Conservation (phyloP, 2,888 invertebrate genomes). For the Oscheius onirici region DNA sequence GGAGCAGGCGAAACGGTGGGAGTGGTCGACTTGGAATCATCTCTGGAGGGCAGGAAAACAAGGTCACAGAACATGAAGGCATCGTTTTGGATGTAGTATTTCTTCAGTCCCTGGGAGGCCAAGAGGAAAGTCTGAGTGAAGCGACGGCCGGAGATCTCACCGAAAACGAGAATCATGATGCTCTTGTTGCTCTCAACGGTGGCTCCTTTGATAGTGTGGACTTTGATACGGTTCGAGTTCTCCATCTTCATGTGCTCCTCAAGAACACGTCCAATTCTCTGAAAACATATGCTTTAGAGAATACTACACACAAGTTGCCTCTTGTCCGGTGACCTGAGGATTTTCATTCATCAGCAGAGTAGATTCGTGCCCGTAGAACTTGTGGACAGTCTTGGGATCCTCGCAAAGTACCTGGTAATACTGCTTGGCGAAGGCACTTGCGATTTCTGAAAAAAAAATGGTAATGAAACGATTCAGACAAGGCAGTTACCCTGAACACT, state of each 20-base stretch:
- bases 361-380: slow-evolving; percentile 55
- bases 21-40: not conserved
- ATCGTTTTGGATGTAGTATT: slow-evolving; percentile 55
- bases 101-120: slow-evolving; percentile 52
- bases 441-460: slow-evolving; percentile 44
- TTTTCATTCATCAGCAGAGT: slow-evolving; percentile 44
- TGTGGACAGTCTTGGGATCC: slow-evolving; percentile 33
- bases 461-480: no score
- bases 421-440: slow-evolving; percentile 40
- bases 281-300: slow-evolving; percentile 3
- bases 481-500: not conserved
- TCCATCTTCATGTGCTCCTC: slow-evolving; percentile 32
- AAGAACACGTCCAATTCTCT: slow-evolving; percentile 43
- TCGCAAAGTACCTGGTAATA: slow-evolving; percentile 45
- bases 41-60: slow-evolving; percentile 16
- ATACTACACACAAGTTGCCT: slow-evolving; percentile 43
- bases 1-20: slow-evolving; percentile 1
- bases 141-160: slow-evolving; percentile 41
- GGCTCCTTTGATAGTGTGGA: slow-evolving; percentile 36
- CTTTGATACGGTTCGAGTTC: slow-evolving; percentile 36
- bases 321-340: slow-evolving; percentile 41
- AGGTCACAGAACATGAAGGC: slow-evolving; percentile 46
- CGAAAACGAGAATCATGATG: slow-evolving; percentile 42
- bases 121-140: slow-evolving; percentile 55
- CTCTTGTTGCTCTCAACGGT: slow-evolving; percentile 31